A percentile compares a stretch with the other conserved stretches of the same genome.
These are phyloP conservation scores for Archivesica marissinica DNA, from an alignment of 1,140 invertebrate species.

Conservation along the genomic window DNA sequence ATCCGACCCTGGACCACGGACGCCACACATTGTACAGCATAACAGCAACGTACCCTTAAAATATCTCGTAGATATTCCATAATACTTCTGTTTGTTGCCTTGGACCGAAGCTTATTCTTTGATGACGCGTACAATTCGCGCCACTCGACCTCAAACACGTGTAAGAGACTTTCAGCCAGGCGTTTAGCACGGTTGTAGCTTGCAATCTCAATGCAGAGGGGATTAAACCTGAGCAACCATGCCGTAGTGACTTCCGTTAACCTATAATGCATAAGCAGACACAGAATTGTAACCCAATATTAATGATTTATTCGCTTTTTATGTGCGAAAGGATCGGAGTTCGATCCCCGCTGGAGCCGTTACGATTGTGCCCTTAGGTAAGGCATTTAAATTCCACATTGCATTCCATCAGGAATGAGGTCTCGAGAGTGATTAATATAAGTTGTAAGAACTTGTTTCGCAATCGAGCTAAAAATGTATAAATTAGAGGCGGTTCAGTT, in stretches of 20 bases:
- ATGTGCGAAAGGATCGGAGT: too few relatives aligned
- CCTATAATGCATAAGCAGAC: not conserved
- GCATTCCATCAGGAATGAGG: too few relatives aligned
- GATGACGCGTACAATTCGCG: not conserved
- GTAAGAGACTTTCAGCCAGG: not conserved
- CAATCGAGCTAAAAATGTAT: too few relatives aligned
- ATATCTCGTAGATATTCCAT: not conserved
- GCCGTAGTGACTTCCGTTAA: not conserved
- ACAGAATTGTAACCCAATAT: not conserved
- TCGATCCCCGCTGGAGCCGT: too few relatives aligned
- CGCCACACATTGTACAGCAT: too few relatives aligned
- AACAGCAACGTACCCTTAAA: not conserved
- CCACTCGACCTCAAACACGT: not conserved
- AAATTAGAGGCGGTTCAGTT: too few relatives aligned
- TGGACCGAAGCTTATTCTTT: not conserved
- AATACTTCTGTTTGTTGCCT: not conserved
- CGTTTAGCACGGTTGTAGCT: conserved; percentile 8
- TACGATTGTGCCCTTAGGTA: too few relatives aligned
- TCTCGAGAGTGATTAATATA: too few relatives aligned
- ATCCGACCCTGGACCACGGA: too few relatives aligned
- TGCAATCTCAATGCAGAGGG: not conserved
- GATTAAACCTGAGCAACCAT: not conserved
- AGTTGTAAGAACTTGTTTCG: too few relatives aligned
- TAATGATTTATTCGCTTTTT: too few relatives aligned
- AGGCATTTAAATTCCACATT: too few relatives aligned